phyloP scores from a whole-genome alignment of 2,888 invertebrate genomes.

The Dorcus hopei region DNA sequence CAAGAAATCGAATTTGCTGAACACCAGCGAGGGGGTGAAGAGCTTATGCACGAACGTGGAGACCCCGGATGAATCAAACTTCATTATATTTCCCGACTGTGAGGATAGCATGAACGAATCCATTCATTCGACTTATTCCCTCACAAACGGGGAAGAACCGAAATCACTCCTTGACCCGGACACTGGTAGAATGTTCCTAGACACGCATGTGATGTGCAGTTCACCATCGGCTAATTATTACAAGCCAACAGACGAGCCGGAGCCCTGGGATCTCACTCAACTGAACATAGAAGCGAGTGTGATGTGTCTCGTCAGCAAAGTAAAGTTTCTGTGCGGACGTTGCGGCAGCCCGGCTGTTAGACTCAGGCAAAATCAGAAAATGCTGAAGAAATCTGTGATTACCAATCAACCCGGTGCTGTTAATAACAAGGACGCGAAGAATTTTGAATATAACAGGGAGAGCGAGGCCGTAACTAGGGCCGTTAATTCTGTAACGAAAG shows the following conservation, averaged over 20 bases:
- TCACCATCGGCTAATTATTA: slow-evolving; percentile 75
- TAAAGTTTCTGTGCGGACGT: slow-evolving; percentile 73
- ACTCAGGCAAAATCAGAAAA: slow-evolving; percentile 52
- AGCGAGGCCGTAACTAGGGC: slow-evolving; percentile 48
- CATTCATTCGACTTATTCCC: slow-evolving; percentile 18
- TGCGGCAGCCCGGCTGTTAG: slow-evolving; percentile 71
- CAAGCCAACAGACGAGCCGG: slow-evolving; percentile 76
- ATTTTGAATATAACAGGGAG: slow-evolving; percentile 31
- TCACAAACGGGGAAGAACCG: slow-evolving; percentile 29
- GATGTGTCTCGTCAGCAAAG: slow-evolving; percentile 81
- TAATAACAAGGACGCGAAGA: slow-evolving; percentile 28
- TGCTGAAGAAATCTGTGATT: slow-evolving; percentile 30
- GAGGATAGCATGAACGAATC: slow-evolving; percentile 43
- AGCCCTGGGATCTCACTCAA: slow-evolving; percentile 82
- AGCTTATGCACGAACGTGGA: slow-evolving; percentile 41
- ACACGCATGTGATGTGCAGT: slow-evolving; percentile 52
- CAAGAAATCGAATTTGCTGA: slow-evolving; percentile 36
- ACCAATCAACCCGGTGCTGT: slow-evolving; percentile 30
- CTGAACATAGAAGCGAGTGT: slow-evolving; percentile 84
- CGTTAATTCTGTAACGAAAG: slow-evolving; percentile 54
- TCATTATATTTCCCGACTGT: slow-evolving; percentile 58
- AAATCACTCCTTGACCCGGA: slow-evolving; percentile 34
- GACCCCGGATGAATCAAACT: slow-evolving; percentile 51
- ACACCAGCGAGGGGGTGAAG: slow-evolving; percentile 44
- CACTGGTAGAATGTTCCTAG: slow-evolving; percentile 48